Evolutionary conservation across 1,140 invertebrate genomes (phyloP).

Genomic region (Panonychus citri): DNA sequence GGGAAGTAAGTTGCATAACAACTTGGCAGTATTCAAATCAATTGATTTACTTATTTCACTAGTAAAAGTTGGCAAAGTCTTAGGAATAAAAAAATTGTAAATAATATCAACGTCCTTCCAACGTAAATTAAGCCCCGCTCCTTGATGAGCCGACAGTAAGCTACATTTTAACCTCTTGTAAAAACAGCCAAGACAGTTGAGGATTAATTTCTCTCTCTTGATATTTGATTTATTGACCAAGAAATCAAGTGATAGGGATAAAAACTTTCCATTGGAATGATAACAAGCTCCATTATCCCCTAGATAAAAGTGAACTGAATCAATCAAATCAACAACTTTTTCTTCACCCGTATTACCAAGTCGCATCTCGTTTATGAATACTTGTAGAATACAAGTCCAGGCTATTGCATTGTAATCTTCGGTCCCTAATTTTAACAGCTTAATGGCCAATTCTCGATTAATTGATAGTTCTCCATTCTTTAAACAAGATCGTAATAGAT

Average conservation of each 20-base stretch:
- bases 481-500: background rate
- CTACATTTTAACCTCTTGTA: background rate
- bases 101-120: slow-evolving; percentile 51
- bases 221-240: background rate
- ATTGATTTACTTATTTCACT: slow-evolving; percentile 22
- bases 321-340: slow-evolving; percentile 3
- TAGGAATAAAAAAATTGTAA: slow-evolving; percentile 59
- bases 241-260: background rate
- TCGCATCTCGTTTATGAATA: background rate
- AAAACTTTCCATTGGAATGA: slow-evolving; percentile 5
- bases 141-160: background rate
- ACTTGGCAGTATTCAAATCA: slow-evolving; percentile 30
- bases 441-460: background rate
- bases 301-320: slow-evolving; percentile 4
- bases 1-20: slow-evolving; percentile 47
- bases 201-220: slow-evolving; percentile 1
- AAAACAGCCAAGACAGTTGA: slow-evolving; percentile 7
- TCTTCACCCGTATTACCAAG: background rate
- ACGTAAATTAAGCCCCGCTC: slow-evolving; percentile 28
- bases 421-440: slow-evolving; percentile 1
- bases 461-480: background rate
- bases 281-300: slow-evolving; percentile 6
- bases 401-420: background rate
- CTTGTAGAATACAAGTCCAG: slow-evolving; percentile 4
- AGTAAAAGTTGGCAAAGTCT: slow-evolving; percentile 54